These are phyloP conservation scores for Octopus sinensis DNA, from an alignment of 1,140 invertebrate genomes.

Conservation along the genomic window DNA sequence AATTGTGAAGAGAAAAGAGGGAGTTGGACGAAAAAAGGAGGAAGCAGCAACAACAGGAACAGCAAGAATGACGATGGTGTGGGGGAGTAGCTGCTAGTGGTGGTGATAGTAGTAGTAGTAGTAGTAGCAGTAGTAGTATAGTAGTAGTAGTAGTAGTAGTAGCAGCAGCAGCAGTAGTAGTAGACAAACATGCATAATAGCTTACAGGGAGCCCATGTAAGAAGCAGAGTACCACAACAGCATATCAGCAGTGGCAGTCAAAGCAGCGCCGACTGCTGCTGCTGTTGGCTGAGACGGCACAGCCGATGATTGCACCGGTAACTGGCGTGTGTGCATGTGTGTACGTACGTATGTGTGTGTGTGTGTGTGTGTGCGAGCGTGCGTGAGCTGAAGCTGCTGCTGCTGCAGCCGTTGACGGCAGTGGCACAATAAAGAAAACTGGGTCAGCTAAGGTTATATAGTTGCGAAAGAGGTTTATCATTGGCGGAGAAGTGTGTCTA, in stretches of 20 bases:
- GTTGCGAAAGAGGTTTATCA: conserved; percentile 3
- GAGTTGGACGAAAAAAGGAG: background rate
- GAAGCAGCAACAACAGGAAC: background rate
- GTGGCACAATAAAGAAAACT: background rate
- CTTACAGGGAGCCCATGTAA: too few species aligned
- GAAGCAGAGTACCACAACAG: too few species aligned
- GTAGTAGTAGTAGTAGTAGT: background rate
- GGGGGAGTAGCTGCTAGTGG: background rate
- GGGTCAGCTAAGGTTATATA: conserved; percentile 6
- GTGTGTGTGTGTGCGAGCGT: too few species aligned
- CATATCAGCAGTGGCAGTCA: too few species aligned
- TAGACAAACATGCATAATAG: background rate
- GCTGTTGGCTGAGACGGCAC: too few species aligned
- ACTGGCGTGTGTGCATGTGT: too few species aligned
- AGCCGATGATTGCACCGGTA: too few species aligned
- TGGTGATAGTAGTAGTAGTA: background rate
- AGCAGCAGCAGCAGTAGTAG: background rate
- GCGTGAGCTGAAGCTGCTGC: background rate
- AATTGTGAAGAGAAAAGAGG: background rate
- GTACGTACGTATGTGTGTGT: too few species aligned
- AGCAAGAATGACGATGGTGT: background rate
- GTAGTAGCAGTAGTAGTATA: background rate
- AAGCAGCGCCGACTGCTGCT: too few species aligned
- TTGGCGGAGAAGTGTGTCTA: conserved; percentile 1
- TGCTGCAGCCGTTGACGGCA: background rate